phyloP scores from a whole-genome alignment of 2,888 invertebrate genomes.

The Zygaena filipendulae region DNA sequence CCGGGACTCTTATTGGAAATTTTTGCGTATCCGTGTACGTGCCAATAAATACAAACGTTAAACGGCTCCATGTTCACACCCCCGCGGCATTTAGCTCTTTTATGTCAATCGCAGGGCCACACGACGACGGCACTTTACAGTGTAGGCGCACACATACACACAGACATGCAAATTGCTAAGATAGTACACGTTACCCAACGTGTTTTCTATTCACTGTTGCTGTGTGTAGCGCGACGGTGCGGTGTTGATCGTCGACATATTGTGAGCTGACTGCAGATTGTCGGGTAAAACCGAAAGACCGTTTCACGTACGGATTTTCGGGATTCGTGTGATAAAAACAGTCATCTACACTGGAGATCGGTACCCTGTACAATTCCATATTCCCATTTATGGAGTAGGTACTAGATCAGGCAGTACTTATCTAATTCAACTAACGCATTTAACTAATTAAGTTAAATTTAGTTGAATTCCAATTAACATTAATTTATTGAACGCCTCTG shows the following conservation, averaged over 20 bases:
- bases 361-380: too few species aligned
- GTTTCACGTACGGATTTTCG: too few species aligned
- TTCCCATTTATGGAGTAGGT: too few species aligned
- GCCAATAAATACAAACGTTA: conserved; percentile 59
- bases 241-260: conserved; percentile 29
- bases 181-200: conserved; percentile 55
- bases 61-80: conserved; percentile 43
- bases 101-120: conserved; percentile 48
- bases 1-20: conserved; percentile 64
- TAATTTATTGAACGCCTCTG: too few species aligned
- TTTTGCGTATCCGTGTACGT: conserved; percentile 61
- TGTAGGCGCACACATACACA: conserved; percentile 23
- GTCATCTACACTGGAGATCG: too few species aligned
- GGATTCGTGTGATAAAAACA: too few species aligned
- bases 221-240: conserved; percentile 21
- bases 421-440: too few species aligned
- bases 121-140: conserved; percentile 13
- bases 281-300: too few species aligned
- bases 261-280: too few species aligned
- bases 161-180: conserved; percentile 58
- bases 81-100: conserved; percentile 55
- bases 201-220: conserved; percentile 61
- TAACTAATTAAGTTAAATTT: too few species aligned
- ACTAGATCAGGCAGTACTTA: too few species aligned
- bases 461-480: too few species aligned